phyloP scores from a whole-genome alignment of 2,888 invertebrate species.

The Herminia tarsipennalis region DNA sequence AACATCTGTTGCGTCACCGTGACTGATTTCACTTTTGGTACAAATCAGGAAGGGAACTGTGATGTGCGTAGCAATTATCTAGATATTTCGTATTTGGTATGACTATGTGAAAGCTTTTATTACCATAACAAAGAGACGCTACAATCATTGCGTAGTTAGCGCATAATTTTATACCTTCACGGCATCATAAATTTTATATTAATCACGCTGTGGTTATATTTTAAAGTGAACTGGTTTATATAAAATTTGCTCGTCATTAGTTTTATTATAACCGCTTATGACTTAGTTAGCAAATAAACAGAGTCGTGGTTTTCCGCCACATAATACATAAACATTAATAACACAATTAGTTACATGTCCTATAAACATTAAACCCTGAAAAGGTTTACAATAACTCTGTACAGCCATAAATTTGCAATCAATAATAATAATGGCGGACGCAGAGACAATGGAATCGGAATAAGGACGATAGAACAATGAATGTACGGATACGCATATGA shows the following conservation, averaged over 20 bases:
- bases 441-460: slow-evolving; percentile 75
- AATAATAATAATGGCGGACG: slow-evolving; percentile 68
- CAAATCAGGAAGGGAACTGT: slow-evolving; percentile 25
- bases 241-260: slow-evolving; percentile 18
- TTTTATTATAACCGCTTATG: slow-evolving; percentile 16
- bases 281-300: slow-evolving; percentile 36
- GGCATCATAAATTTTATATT: not conserved
- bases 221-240: slow-evolving; percentile 11
- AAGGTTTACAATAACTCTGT: slow-evolving; percentile 66
- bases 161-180: slow-evolving; percentile 19
- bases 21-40: slow-evolving; percentile 25
- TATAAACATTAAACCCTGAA: slow-evolving; percentile 54
- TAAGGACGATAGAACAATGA: slow-evolving; percentile 78
- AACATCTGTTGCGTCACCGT: slow-evolving; percentile 29
- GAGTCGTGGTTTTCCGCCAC: slow-evolving; percentile 47
- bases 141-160: slow-evolving; percentile 15
- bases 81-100: slow-evolving; percentile 27
- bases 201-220: not conserved
- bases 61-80: slow-evolving; percentile 25
- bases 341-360: slow-evolving; percentile 36
- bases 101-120: slow-evolving; percentile 34
- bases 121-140: slow-evolving; percentile 36
- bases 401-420: slow-evolving; percentile 73
- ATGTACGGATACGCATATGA: slow-evolving; percentile 66
- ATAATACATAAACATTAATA: slow-evolving; percentile 29